These are phyloP conservation scores for Heterodera carotae DNA, from an alignment of 1,140 invertebrate species.

Conservation along the genomic window DNA sequence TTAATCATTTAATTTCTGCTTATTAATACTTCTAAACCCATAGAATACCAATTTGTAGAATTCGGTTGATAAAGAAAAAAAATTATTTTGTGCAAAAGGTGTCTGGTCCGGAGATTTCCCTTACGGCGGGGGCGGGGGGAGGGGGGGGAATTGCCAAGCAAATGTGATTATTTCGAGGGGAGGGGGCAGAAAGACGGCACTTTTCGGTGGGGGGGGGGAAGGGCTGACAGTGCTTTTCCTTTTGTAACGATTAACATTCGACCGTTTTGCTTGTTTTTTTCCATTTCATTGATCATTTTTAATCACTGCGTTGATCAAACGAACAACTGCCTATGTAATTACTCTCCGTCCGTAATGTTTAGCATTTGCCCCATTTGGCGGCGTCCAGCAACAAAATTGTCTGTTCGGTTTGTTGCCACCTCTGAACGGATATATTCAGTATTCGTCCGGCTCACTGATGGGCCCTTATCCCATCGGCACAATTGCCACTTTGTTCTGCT, in stretches of 20 bases:
- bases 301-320: too few relatives aligned
- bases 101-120: too few relatives aligned
- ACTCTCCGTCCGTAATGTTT: too few relatives aligned
- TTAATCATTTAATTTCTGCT: too few relatives aligned
- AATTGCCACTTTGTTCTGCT: slow-evolving; percentile 15
- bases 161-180: too few relatives aligned
- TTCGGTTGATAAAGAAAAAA: too few relatives aligned
- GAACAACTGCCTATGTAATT: too few relatives aligned
- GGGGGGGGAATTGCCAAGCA: neutral
- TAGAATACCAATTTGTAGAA: too few relatives aligned
- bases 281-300: too few relatives aligned
- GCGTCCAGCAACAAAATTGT: neutral
- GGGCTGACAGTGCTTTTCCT: neutral
- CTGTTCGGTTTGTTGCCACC: neutral
- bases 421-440: neutral
- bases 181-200: neutral
- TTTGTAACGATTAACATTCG: too few relatives aligned
- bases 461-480: slow-evolving; percentile 4
- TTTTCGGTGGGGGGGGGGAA: slow-evolving; percentile 9
- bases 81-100: too few relatives aligned
- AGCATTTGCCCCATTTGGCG: slow-evolving; percentile 6
- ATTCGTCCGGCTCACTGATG: neutral
- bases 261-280: neutral
- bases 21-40: too few relatives aligned
- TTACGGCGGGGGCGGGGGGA: neutral